Conservation (phyloP, 1,140 invertebrate species). For the Xylocopa sonorina region DNA sequence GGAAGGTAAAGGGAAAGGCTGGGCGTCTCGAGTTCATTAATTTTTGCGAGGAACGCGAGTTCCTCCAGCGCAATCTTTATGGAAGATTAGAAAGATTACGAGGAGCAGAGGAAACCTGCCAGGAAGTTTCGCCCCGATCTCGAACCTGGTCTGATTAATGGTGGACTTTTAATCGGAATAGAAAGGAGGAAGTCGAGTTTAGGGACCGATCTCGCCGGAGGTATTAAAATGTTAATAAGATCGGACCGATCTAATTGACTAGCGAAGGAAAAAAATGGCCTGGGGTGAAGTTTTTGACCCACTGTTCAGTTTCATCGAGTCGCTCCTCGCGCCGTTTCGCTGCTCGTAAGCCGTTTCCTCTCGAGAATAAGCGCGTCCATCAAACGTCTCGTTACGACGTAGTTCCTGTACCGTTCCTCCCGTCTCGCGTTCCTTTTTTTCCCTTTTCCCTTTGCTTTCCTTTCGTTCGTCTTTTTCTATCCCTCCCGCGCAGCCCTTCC, state of each 20-base stretch:
- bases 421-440: slow-evolving; percentile 55
- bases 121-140: background rate
- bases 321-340: slow-evolving; percentile 15
- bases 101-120: background rate
- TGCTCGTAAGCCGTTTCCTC: slow-evolving; percentile 62
- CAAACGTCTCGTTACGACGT: slow-evolving; percentile 78
- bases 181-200: background rate
- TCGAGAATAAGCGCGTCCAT: slow-evolving; percentile 78
- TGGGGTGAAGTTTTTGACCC: slow-evolving; percentile 66
- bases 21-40: too few relatives aligned
- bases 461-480: too few relatives aligned
- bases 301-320: slow-evolving; percentile 72
- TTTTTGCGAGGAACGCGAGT: too few relatives aligned
- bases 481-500: background rate
- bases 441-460: background rate
- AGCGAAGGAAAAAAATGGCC: slow-evolving; percentile 45
- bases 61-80: too few relatives aligned
- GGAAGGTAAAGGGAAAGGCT: too few relatives aligned
- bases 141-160: background rate
- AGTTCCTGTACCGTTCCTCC: slow-evolving; percentile 57
- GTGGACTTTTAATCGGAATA: slow-evolving; percentile 15
- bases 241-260: slow-evolving; percentile 52
- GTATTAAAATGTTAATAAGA: slow-evolving; percentile 64
- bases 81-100: too few relatives aligned
- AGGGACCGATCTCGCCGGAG: slow-evolving; percentile 6